These are phyloP conservation scores for Acrobasis suavella DNA, from an alignment of 2,888 invertebrate species.

Conservation along the genomic window DNA sequence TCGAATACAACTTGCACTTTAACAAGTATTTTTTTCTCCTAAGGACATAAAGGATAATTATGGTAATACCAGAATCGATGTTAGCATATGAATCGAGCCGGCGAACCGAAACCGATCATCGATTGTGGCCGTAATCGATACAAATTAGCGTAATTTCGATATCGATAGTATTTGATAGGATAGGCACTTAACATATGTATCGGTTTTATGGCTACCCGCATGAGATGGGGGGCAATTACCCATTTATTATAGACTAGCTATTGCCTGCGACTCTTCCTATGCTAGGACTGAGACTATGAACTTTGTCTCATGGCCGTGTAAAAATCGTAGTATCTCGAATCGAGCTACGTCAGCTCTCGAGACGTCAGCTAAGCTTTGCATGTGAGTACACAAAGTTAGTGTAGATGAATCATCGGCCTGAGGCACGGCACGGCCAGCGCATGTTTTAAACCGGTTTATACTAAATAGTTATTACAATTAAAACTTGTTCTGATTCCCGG, in stretches of 20 bases:
- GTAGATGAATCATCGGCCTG: too few species aligned
- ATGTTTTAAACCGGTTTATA: too few species aligned
- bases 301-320: too few species aligned
- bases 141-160: slow-evolving; percentile 38
- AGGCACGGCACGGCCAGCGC: too few species aligned
- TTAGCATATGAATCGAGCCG: slow-evolving; percentile 56
- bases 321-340: too few species aligned
- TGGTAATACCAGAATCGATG: slow-evolving; percentile 19
- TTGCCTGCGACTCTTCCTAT: too few species aligned
- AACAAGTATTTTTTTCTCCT: neutral
- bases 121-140: slow-evolving; percentile 41
- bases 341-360: too few species aligned
- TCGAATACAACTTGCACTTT: neutral
- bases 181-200: slow-evolving; percentile 30
- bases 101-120: slow-evolving; percentile 46
- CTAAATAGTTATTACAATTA: too few species aligned
- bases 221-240: slow-evolving; percentile 4
- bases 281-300: too few species aligned
- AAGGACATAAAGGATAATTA: slow-evolving; percentile 22
- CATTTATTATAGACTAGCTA: neutral
- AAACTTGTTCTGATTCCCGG: too few species aligned
- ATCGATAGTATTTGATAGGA: slow-evolving; percentile 26
- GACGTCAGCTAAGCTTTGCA: too few species aligned
- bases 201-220: slow-evolving; percentile 13
- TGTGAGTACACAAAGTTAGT: too few species aligned